Conservation (phyloP, 2,888 invertebrate genomes). For the Bellardia bayeri region DNA sequence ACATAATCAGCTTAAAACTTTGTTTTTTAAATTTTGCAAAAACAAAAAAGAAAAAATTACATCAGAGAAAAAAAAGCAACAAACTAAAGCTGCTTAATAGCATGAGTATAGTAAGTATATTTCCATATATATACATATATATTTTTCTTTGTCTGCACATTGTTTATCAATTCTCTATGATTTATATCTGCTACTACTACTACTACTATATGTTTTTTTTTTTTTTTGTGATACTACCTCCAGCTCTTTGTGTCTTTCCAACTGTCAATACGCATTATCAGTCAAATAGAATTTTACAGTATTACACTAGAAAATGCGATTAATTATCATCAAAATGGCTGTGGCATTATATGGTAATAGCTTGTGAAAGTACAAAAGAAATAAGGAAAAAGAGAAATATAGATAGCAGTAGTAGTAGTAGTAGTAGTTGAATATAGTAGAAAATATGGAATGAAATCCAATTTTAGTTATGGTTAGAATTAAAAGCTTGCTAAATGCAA, state of each 20-base stretch:
- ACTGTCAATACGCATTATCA: slow-evolving; percentile 69
- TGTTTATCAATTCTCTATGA: slow-evolving; percentile 51
- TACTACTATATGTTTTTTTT: neutral
- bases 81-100: slow-evolving; percentile 26
- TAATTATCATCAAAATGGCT: slow-evolving; percentile 68
- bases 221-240: neutral
- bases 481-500: slow-evolving; percentile 30
- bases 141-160: slow-evolving; percentile 2
- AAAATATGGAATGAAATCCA: slow-evolving; percentile 36
- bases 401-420: neutral
- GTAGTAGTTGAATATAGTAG: neutral
- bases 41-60: neutral
- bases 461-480: slow-evolving; percentile 29
- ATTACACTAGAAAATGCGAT: slow-evolving; percentile 65
- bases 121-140: slow-evolving; percentile 20
- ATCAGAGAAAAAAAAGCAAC: neutral
- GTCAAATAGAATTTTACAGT: slow-evolving; percentile 66
- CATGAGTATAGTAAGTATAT: neutral
- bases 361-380: slow-evolving; percentile 22
- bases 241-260: slow-evolving; percentile 49
- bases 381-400: neutral
- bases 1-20: slow-evolving; percentile 63
- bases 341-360: slow-evolving; percentile 53
- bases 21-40: neutral
- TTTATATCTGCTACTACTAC: neutral